Percentiles rank a stretch among this genome's conserved stretches.
Evolutionary conservation across 2,797 vertebrate species (phyloP).

Genomic region (Cirrhinus mrigala): DNA sequence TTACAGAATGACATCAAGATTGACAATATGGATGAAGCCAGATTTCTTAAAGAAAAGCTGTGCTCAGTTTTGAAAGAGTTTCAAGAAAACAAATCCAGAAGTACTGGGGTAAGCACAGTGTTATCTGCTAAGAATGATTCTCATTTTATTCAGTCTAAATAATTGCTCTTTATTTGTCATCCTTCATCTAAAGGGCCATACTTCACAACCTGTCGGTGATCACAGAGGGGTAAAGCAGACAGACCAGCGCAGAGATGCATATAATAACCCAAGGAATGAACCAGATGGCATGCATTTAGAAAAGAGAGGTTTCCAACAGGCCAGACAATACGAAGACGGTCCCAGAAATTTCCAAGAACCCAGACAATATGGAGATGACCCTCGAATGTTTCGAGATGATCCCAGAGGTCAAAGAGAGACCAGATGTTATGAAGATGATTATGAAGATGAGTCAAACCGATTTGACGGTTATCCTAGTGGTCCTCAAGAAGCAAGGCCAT

Average conservation of each 20-base stretch:
- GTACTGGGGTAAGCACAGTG: constrained; percentile 63
- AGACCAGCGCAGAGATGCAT: constrained; percentile 56
- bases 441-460: not conserved
- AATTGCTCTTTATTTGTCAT: constrained; percentile 20
- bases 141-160: constrained; percentile 28
- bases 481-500: constrained; percentile 10
- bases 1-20: constrained; percentile 79
- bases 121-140: not conserved
- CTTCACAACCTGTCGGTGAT: constrained; percentile 56
- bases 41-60: constrained; percentile 80
- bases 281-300: constrained; percentile 16
- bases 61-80: constrained; percentile 79
- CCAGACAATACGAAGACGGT: not conserved
- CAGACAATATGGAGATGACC: constrained; percentile 26
- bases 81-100: constrained; percentile 72
- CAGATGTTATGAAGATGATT: constrained; percentile 24
- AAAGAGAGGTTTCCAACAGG: constrained; percentile 25
- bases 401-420: constrained; percentile 50
- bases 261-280: constrained; percentile 24
- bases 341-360: constrained; percentile 14
- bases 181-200: constrained; percentile 60
- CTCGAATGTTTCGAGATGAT: constrained; percentile 25
- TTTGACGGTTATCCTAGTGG: not conserved
- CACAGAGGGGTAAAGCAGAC: constrained; percentile 47
- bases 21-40: constrained; percentile 78